These are phyloP conservation scores for Allacma fusca DNA, from an alignment of 2,888 invertebrate genomes.

Conservation along the genomic window DNA sequence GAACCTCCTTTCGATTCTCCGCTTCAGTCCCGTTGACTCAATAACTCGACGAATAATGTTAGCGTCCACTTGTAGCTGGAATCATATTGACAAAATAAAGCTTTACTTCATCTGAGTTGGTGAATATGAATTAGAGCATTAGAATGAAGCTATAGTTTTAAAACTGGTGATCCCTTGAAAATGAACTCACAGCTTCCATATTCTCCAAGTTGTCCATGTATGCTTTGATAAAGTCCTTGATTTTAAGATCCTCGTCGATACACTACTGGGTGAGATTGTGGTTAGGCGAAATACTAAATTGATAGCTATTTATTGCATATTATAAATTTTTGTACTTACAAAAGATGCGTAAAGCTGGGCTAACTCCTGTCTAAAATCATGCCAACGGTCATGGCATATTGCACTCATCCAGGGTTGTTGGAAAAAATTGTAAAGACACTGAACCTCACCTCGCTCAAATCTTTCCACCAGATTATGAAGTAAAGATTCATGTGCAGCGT, in stretches of 20 bases:
- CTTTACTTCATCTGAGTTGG: not conserved
- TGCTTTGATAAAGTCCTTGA: conserved; percentile 51
- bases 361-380: conserved; percentile 61
- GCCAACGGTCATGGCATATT: conserved; percentile 72
- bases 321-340: too few relatives aligned
- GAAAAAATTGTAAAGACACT: conserved; percentile 75
- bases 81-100: not conserved
- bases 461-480: conserved; percentile 74
- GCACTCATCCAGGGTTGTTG: conserved; percentile 73
- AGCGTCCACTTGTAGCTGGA: conserved; percentile 54
- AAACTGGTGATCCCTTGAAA: conserved; percentile 10
- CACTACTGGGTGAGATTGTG: too few relatives aligned
- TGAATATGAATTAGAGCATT: too few relatives aligned
- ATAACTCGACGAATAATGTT: conserved; percentile 57
- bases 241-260: conserved; percentile 48
- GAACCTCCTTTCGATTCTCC: conserved; percentile 53
- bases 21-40: conserved; percentile 53
- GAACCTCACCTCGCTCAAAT: conserved; percentile 71
- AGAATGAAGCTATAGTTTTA: too few relatives aligned
- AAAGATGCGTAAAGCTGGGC: conserved; percentile 4
- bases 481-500: conserved; percentile 77
- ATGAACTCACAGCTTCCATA: conserved; percentile 47
- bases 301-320: too few relatives aligned
- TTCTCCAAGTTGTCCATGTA: conserved; percentile 54
- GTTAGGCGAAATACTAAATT: too few relatives aligned